phyloP scores from a whole-genome alignment of 2,113 vertebrate species.

The Sceloporus undulatus region DNA sequence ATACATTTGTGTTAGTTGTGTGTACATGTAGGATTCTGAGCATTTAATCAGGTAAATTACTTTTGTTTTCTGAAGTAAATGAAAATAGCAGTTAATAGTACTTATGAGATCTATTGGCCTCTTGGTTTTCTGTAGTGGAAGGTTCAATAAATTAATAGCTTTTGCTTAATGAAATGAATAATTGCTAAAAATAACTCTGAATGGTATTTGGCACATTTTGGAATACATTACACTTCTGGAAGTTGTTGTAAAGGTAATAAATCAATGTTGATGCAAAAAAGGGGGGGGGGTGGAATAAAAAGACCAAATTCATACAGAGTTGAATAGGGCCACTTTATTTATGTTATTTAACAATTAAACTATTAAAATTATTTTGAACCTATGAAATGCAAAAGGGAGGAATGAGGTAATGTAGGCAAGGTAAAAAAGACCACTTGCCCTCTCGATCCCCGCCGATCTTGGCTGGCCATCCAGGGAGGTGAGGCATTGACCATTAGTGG shows the following conservation, averaged over 20 bases:
- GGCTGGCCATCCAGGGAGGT: too few species aligned
- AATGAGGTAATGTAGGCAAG: too few species aligned
- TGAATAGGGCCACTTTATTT: too few species aligned
- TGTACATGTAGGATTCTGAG: background rate
- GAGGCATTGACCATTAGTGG: too few species aligned
- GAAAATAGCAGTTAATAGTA: conserved; percentile 18
- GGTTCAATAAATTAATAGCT: background rate
- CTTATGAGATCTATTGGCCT: background rate
- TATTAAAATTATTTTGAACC: too few species aligned
- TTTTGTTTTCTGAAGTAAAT: conserved; percentile 34
- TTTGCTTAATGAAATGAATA: conserved; percentile 22
- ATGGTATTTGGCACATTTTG: background rate
- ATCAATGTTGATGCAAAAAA: background rate
- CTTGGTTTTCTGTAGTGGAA: conserved; percentile 27
- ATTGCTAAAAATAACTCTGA: conserved; percentile 6
- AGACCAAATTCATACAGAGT: too few species aligned
- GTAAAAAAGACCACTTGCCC: too few species aligned
- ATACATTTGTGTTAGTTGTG: background rate
- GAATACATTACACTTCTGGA: conserved; percentile 14
- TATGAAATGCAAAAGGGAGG: too few species aligned
- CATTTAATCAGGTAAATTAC: conserved; percentile 36
- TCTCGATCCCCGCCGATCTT: too few species aligned
- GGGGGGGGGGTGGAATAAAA: too few species aligned
- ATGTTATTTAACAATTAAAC: too few species aligned
- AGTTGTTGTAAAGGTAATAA: background rate